Evolutionary conservation across 2,797 vertebrate species (phyloP).

Genomic region (Rhabdomys pumilio): DNA sequence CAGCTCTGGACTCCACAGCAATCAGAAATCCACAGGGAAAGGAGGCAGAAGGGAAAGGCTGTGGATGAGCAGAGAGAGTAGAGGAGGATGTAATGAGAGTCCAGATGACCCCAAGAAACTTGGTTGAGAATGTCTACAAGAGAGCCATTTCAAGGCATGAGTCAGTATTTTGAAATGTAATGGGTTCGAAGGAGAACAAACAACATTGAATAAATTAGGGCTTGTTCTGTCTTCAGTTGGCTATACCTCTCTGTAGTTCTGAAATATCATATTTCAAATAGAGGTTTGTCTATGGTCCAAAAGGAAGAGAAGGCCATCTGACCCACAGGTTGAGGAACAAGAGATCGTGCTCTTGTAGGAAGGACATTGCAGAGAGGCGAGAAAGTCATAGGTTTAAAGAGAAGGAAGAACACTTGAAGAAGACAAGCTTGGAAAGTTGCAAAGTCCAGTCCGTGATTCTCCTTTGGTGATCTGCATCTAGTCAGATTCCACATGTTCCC

Average conservation of each 20-base stretch:
- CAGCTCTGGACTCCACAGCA: background rate
- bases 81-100: background rate
- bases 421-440: background rate
- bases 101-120: background rate
- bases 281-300: background rate
- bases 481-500: background rate
- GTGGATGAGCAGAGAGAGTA: fast-evolving
- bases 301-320: background rate
- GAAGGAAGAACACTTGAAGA: constrained; percentile 1
- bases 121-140: background rate
- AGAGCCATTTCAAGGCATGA: background rate
- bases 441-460: background rate
- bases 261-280: background rate
- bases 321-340: background rate
- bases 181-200: background rate
- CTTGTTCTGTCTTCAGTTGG: background rate
- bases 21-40: background rate
- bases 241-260: no score
- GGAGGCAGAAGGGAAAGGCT: background rate
- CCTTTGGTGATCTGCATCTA: background rate
- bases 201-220: background rate
- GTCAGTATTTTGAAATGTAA: background rate
- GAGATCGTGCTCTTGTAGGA: background rate
- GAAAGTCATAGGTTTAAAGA: background rate
- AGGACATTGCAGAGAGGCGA: background rate